A percentile compares a stretch with the other conserved stretches of the same genome.
These are phyloP conservation scores for Oryzias curvinotus DNA, from an alignment of 2,113 vertebrate genomes.

Conservation along the genomic window DNA sequence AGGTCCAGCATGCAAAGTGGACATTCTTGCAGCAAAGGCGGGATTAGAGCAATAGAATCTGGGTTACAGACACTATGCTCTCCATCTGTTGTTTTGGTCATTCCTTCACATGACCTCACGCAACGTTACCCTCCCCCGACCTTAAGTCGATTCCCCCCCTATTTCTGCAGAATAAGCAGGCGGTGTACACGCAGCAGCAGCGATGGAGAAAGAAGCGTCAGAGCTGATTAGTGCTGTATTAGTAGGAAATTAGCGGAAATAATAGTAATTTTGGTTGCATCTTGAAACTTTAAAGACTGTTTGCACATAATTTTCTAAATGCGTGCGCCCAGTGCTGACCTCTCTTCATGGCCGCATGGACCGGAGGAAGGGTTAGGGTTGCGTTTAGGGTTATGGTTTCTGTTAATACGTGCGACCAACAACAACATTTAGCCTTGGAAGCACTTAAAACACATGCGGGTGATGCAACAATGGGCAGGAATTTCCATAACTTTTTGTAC, in stretches of 20 bases:
- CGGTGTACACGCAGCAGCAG: constrained; percentile 23
- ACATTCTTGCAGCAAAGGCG: constrained; percentile 74
- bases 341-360: too few species aligned
- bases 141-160: constrained; percentile 36
- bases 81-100: constrained; percentile 82
- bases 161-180: constrained; percentile 42
- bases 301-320: too few species aligned
- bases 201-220: constrained; percentile 3
- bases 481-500: too few species aligned
- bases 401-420: too few species aligned
- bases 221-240: neutral
- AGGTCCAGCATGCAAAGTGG: constrained; percentile 19
- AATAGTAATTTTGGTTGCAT: neutral
- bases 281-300: neutral
- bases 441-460: too few species aligned
- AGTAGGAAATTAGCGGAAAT: neutral
- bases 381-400: too few species aligned
- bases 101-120: constrained; percentile 42
- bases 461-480: too few species aligned
- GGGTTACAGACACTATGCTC: constrained; percentile 73
- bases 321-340: too few species aligned
- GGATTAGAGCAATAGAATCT: constrained; percentile 80
- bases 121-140: constrained; percentile 17
- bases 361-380: too few species aligned
- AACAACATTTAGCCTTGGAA: too few species aligned